Evolutionary conservation across 2,797 vertebrate genomes (phyloP).

Genomic region (Dryobates pubescens): DNA sequence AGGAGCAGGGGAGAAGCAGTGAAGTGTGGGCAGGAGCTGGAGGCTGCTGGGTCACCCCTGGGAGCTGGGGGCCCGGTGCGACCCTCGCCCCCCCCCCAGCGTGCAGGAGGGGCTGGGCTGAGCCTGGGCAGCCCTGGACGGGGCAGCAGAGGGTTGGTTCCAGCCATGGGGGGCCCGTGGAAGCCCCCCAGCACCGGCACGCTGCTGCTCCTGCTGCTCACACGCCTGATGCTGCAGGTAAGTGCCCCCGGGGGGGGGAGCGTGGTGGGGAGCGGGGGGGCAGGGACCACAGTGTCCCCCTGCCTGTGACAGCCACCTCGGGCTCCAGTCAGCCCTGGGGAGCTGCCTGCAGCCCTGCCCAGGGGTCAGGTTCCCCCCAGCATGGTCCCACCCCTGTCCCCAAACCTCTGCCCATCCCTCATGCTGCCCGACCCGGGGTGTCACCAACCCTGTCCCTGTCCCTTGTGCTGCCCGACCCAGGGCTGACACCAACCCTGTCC

Average conservation of each 20-base stretch:
- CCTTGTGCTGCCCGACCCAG: no score
- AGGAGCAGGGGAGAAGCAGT: background rate
- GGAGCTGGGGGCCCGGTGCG: background rate
- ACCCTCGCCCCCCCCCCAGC: fast-evolving
- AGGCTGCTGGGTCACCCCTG: background rate
- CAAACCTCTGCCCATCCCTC: background rate
- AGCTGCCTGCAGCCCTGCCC: background rate
- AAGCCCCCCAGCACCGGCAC: background rate
- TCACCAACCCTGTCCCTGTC: no score
- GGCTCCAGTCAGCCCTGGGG: background rate
- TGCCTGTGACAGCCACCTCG: background rate
- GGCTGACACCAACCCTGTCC: no score
- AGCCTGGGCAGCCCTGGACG: fast-evolving
- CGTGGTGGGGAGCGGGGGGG: background rate
- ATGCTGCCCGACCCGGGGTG: no score
- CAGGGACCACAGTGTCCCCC: fast-evolving
- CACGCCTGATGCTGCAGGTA: background rate
- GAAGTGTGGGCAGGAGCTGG: background rate
- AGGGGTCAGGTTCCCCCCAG: background rate
- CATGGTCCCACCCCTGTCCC: background rate
- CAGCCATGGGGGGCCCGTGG: background rate
- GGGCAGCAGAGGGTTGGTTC: background rate
- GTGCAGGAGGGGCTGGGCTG: background rate
- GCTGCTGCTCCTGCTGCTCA: background rate
- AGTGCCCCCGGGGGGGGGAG: background rate